These are phyloP conservation scores for Chorisops tibialis DNA, from an alignment of 2,888 invertebrate species.

Conservation along the genomic window DNA sequence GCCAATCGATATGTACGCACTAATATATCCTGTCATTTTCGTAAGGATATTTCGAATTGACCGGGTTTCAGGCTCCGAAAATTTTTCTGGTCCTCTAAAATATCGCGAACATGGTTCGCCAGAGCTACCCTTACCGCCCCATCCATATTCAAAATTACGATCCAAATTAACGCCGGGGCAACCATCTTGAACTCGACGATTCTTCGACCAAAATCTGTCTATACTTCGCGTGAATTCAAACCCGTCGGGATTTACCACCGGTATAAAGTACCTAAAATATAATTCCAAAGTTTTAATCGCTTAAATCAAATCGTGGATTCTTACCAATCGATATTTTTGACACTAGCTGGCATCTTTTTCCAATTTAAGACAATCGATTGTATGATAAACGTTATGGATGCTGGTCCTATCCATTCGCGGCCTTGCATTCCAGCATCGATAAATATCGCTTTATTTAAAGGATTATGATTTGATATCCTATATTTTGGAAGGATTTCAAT, in stretches of 20 bases:
- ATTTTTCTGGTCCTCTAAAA: conserved; percentile 71
- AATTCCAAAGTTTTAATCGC: neutral
- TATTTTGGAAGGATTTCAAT: neutral
- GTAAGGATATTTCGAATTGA: conserved; percentile 57
- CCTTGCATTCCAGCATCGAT: conserved; percentile 77
- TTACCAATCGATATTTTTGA: conserved; percentile 78
- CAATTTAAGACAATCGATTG: conserved; percentile 67
- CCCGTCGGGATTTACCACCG: conserved; percentile 78
- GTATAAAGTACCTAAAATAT: conserved; percentile 61
- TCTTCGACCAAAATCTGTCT: conserved; percentile 82
- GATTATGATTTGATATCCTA: conserved; percentile 66
- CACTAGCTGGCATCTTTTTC: conserved; percentile 58
- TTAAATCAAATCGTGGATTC: too few relatives aligned
- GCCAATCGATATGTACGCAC: conserved; percentile 44
- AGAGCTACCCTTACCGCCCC: conserved; percentile 79
- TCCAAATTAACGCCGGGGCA: conserved; percentile 79
- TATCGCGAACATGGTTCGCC: conserved; percentile 77
- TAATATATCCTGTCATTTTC: conserved; percentile 44
- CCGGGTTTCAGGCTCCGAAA: conserved; percentile 81
- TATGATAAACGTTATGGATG: conserved; percentile 72
- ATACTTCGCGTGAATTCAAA: conserved; percentile 78
- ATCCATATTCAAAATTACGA: conserved; percentile 81
- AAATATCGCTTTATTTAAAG: conserved; percentile 63
- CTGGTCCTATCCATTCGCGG: conserved; percentile 83
- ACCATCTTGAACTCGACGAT: conserved; percentile 57